These are phyloP conservation scores for Melolontha melolontha DNA, from an alignment of 2,888 invertebrate species.

Conservation along the genomic window DNA sequence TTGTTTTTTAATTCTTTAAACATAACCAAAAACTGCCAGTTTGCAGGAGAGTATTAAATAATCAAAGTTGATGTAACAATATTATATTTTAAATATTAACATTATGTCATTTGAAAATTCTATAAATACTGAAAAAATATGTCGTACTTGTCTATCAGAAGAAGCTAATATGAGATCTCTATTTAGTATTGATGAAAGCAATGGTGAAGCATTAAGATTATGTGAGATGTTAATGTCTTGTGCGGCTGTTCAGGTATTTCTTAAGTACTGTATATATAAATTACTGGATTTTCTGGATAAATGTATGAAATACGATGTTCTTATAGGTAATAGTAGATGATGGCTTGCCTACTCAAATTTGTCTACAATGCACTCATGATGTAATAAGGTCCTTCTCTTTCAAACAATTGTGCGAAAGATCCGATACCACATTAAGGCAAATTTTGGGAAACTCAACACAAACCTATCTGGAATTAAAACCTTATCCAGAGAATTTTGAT, in stretches of 20 bases:
- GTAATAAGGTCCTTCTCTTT: slow-evolving; percentile 61
- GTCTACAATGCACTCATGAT: slow-evolving; percentile 61
- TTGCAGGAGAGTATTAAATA: too few relatives aligned
- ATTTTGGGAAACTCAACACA: slow-evolving; percentile 53
- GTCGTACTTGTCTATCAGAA: slow-evolving; percentile 62
- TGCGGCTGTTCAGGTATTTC: slow-evolving; percentile 60
- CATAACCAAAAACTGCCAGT: too few relatives aligned
- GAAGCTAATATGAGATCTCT: slow-evolving; percentile 59
- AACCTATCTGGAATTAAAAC: slow-evolving; percentile 47
- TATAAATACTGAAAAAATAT: slow-evolving; percentile 61
- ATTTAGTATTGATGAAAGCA: slow-evolving; percentile 58
- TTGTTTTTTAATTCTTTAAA: too few relatives aligned
- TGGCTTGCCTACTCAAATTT: slow-evolving; percentile 62
- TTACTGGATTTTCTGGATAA: background rate
- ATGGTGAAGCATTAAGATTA: slow-evolving; percentile 57
- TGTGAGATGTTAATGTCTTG: slow-evolving; percentile 62
- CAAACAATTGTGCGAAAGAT: slow-evolving; percentile 62
- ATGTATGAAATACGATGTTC: slow-evolving; percentile 5
- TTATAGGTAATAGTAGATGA: slow-evolving; percentile 60
- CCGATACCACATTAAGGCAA: slow-evolving; percentile 60
- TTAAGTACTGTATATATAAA: slow-evolving; percentile 4
- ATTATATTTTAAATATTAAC: background rate
- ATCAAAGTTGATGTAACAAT: too few relatives aligned
- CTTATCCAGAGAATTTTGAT: slow-evolving; percentile 30
- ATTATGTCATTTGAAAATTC: slow-evolving; percentile 50